A percentile compares a stretch with the other conserved stretches of the same genome.
Evolutionary conservation across 2,113 vertebrate genomes (phyloP).

Genomic region (Cyprinodon variegatus): DNA sequence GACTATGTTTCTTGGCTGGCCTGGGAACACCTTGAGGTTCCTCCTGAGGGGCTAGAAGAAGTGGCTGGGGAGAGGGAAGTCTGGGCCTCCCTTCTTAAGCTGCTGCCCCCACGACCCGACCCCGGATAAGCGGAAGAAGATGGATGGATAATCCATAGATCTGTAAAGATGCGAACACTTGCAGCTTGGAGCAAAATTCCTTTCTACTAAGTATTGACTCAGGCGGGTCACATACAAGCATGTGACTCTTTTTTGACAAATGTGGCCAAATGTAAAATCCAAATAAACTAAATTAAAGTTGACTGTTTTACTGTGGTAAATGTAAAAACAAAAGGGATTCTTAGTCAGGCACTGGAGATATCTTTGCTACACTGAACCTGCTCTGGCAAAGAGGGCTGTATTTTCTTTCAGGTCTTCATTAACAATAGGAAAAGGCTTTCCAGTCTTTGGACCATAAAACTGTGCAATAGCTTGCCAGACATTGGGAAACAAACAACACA

Average conservation of each 20-base stretch:
- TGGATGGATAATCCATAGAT: too few relatives aligned
- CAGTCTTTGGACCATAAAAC: constrained; percentile 45
- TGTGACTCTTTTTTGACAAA: background rate
- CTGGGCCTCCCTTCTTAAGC: too few relatives aligned
- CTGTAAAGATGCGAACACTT: too few relatives aligned
- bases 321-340: background rate
- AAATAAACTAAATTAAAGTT: background rate
- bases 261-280: background rate
- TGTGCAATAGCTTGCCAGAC: constrained; percentile 45
- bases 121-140: too few relatives aligned
- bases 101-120: too few relatives aligned
- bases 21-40: too few relatives aligned
- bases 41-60: too few relatives aligned
- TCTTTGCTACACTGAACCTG: constrained; percentile 15
- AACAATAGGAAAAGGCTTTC: constrained; percentile 42
- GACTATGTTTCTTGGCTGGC: too few relatives aligned
- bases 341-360: constrained; percentile 25
- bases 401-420: constrained; percentile 50
- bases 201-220: too few relatives aligned
- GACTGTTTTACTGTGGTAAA: background rate
- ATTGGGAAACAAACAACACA: constrained; percentile 48
- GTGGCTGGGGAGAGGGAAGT: too few relatives aligned
- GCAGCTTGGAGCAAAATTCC: too few relatives aligned
- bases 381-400: constrained; percentile 20
- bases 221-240: too few relatives aligned